A percentile compares a stretch with the other conserved stretches of the same genome.
Evolutionary conservation across 2,888 invertebrate species (phyloP).

Genomic region (Ferrisia virgata): DNA sequence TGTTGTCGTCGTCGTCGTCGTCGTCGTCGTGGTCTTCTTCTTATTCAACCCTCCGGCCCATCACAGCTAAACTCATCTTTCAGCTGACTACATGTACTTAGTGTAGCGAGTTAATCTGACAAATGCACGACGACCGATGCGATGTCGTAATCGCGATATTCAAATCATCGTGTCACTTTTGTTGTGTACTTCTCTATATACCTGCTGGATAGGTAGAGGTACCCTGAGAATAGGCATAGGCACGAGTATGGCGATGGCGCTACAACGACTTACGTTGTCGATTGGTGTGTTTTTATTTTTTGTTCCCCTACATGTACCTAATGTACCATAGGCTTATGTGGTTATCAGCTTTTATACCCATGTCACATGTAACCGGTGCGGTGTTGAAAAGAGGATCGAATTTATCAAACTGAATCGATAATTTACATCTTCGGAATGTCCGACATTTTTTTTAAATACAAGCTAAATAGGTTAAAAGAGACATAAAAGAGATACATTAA

Average conservation of each 20-base stretch:
- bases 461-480: too few species aligned
- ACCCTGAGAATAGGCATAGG: too few species aligned
- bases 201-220: too few species aligned
- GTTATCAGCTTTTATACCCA: too few species aligned
- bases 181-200: too few species aligned
- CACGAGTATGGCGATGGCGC: conserved; percentile 17
- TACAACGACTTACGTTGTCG: background rate
- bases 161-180: background rate
- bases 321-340: too few species aligned
- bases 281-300: background rate
- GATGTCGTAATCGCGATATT: background rate
- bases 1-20: background rate
- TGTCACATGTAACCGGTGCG: too few species aligned
- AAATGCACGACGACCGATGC: background rate
- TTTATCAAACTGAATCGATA: background rate
- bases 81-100: background rate
- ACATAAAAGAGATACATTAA: too few species aligned
- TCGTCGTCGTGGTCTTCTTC: background rate
- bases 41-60: background rate
- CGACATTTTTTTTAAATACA: too few species aligned
- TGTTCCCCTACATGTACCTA: too few species aligned
- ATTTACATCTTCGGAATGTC: too few species aligned
- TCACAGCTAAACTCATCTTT: background rate
- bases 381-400: background rate
- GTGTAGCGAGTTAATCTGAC: background rate